Percentiles rank a stretch among this genome's conserved stretches.
Conservation (phyloP, 2,888 invertebrate genomes). For the Schrankia costaestrigalis region DNA sequence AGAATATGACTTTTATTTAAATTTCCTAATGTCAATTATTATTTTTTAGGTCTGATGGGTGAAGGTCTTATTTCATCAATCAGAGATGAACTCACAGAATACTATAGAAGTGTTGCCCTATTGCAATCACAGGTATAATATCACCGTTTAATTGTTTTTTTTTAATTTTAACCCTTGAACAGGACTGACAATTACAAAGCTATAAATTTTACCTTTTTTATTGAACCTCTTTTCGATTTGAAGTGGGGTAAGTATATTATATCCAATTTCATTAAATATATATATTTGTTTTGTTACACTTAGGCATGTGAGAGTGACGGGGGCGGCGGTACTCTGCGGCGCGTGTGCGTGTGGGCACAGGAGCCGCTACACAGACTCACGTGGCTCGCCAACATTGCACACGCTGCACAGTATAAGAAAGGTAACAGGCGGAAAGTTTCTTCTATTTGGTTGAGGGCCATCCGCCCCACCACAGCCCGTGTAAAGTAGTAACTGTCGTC, state of each 20-base stretch:
- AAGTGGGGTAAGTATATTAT: too few relatives aligned
- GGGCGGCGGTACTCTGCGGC: conserved; percentile 83
- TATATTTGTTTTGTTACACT: too few relatives aligned
- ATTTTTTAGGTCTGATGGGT: conserved; percentile 84
- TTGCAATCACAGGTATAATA: conserved; percentile 90
- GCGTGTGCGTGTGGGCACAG: conserved; percentile 90
- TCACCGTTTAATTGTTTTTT: too few relatives aligned
- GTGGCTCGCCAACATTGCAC: conserved; percentile 90
- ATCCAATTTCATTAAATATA: too few relatives aligned
- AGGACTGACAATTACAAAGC: too few relatives aligned
- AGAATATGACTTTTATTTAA: too few relatives aligned
- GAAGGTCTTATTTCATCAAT: conserved; percentile 93
- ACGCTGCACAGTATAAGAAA: conserved; percentile 89
- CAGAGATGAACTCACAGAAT: conserved; percentile 91
- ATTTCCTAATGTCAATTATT: too few relatives aligned
- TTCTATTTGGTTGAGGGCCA: neutral
- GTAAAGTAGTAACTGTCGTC: too few relatives aligned
- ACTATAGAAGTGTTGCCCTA: conserved; percentile 92
- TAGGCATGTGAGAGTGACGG: conserved; percentile 64
- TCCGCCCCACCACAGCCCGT: neutral
- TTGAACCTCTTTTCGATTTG: too few relatives aligned
- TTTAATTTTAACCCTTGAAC: too few relatives aligned
- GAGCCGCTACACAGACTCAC: conserved; percentile 90
- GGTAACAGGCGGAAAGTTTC: conserved; percentile 61
- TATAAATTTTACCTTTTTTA: too few relatives aligned